phyloP scores from a whole-genome alignment of 2,888 invertebrate genomes.

The Dicycla oo region DNA sequence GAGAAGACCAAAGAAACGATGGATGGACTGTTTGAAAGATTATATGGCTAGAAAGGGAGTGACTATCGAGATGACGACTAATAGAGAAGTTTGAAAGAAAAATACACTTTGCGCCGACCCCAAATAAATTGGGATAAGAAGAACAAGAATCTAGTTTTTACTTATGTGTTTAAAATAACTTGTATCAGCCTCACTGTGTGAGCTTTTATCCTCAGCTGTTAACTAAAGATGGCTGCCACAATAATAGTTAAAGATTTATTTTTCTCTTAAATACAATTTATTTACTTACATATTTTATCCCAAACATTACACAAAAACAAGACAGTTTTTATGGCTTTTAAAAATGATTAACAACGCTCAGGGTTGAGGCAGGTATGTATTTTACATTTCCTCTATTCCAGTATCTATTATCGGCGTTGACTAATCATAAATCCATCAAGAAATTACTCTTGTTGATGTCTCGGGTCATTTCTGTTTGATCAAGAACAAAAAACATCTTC shows the following conservation, averaged over 20 bases:
- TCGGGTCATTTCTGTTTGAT: constrained; percentile 43
- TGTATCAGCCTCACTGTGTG: not conserved
- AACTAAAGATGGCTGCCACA: not conserved
- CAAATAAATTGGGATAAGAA: too few species aligned
- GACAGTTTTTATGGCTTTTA: constrained; percentile 13
- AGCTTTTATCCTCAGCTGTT: not conserved
- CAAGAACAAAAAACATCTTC: constrained; percentile 15
- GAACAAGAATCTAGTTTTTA: too few species aligned
- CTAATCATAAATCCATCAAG: constrained; percentile 42
- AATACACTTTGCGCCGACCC: too few species aligned
- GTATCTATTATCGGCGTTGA: constrained; percentile 38
- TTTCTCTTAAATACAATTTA: not conserved
- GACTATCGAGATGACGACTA: too few species aligned
- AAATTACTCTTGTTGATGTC: constrained; percentile 40
- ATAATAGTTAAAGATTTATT: not conserved
- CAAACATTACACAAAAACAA: constrained; percentile 10
- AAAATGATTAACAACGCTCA: constrained; percentile 24
- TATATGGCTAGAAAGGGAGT: too few species aligned
- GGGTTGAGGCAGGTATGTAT: constrained; percentile 19
- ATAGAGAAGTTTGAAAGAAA: too few species aligned
- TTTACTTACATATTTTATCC: constrained; percentile 19
- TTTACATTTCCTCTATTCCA: constrained; percentile 27
- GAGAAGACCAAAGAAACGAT: too few species aligned
- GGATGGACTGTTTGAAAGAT: too few species aligned
- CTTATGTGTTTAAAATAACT: not conserved